Base-by-base conservation (phyloP, 2,797 vertebrate species). In the Hyperoplus lanceolatus region DNA sequence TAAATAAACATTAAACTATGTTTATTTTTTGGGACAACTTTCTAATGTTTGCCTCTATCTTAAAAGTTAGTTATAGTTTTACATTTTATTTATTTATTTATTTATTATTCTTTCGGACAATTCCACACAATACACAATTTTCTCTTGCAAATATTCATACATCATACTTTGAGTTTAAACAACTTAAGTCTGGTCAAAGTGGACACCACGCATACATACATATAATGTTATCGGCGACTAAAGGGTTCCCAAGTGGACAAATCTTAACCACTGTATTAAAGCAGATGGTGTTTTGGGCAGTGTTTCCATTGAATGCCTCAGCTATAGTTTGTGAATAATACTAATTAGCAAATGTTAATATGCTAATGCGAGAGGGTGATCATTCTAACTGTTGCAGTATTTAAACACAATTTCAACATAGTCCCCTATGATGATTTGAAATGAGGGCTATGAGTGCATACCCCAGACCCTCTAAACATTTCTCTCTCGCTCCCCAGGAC, bases 401-500 rank as follows among this genome's bases (percentile, higher is more conserved):
- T 61, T 64, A 58, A 72, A 59, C 11, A 36, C 15, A 64, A 6
- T 43, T 42, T 6, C 48, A 73, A 50, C 29, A 57, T 49, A 29
- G 45, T 46, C 70, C 18, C 11, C 7, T 41, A 43, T 41, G 41
- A 29, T 48, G 1, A 58, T 79, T 77, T 70, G 5, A 68, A 69
- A 41, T 49, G 43, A 18, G 16, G 29, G 48, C 54, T 66, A 7
- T 7, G 43, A 80, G 55, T 62, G 18, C 58, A 54, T 59, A 16
- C 36, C 63, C 59, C 21, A 53, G 18, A 73, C 56, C 48, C 70
- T 29, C 8, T 62, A 63, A 75, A 62, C 79, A 79, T 75, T 84
- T 80, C 72, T 50, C 75, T 51, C 45, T 74, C 39, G 16, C 45
- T 69, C 81, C 71, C 72, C 69, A 70, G 69, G 51, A 55, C 58